These are phyloP conservation scores for Eleginops maclovinus DNA, from an alignment of 2,113 vertebrate genomes.

Conservation along the genomic window DNA sequence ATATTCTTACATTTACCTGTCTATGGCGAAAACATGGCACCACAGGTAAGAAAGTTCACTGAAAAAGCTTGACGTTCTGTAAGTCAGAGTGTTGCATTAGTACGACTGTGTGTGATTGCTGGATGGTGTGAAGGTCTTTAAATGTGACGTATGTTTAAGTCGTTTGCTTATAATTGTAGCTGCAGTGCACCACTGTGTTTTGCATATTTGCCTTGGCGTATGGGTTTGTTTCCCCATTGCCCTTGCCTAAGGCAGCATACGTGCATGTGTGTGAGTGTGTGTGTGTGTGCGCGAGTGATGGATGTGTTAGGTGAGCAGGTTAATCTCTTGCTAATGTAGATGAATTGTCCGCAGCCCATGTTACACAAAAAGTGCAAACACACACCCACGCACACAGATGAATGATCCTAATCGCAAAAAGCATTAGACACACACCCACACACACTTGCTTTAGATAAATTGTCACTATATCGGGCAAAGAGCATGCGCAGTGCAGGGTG, in stretches of 20 bases:
- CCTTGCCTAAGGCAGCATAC: constrained; percentile 57
- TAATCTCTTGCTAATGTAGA: constrained; percentile 81
- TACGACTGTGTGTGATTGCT: neutral
- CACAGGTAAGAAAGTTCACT: neutral
- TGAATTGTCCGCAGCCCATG: constrained; percentile 68
- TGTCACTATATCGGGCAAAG: constrained; percentile 32
- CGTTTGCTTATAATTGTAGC: neutral
- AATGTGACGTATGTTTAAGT: neutral
- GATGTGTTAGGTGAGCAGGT: constrained; percentile 77
- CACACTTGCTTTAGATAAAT: constrained; percentile 31
- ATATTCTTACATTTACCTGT: neutral
- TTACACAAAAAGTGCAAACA: constrained; percentile 62
- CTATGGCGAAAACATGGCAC: neutral
- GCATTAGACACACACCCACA: constrained; percentile 36
- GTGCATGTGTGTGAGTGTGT: neutral
- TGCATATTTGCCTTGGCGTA: constrained; percentile 35
- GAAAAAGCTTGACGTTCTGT: neutral
- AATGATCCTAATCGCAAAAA: constrained; percentile 39
- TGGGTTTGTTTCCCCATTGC: constrained; percentile 39
- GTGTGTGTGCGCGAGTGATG: constrained; percentile 57
- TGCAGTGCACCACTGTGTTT: constrained; percentile 41
- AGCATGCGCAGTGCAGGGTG: constrained; percentile 38
- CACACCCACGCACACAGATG: constrained; percentile 20
- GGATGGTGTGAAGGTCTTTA: constrained; percentile 18
- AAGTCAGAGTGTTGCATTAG: neutral